Conservation (phyloP, 53 echinoderm and acorn worm species). For the Holothuria scabra region DNA sequence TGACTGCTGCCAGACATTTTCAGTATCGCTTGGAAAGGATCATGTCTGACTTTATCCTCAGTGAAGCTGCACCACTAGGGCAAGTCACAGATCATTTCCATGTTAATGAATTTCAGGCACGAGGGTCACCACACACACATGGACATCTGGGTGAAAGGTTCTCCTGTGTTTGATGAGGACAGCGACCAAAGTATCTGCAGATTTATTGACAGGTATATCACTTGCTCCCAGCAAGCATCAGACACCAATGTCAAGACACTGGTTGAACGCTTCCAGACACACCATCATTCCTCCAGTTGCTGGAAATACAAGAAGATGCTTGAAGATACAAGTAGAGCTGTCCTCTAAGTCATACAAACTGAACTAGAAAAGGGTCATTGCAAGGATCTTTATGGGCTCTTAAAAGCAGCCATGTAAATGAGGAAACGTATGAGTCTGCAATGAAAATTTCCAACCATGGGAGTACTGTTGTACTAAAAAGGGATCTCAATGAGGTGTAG, state of each 20-base stretch:
- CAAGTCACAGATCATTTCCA: slow-evolving; percentile 37
- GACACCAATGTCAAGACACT: slow-evolving; percentile 39
- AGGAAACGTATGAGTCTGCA: neutral
- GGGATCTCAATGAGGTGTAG: slow-evolving; percentile 16
- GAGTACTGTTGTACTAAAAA: slow-evolving; percentile 16
- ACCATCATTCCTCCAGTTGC: slow-evolving; percentile 54
- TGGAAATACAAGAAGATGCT: slow-evolving; percentile 33
- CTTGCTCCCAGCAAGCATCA: slow-evolving; percentile 40
- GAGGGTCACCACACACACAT: slow-evolving; percentile 65
- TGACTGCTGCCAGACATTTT: slow-evolving; percentile 61
- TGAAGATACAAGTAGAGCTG: neutral
- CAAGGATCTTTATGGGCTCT: neutral
- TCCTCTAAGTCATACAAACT: neutral
- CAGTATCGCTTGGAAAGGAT: slow-evolving; percentile 48
- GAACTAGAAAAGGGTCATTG: neutral
- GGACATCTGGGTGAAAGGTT: slow-evolving; percentile 54
- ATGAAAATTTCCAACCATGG: slow-evolving; percentile 12
- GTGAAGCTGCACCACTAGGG: slow-evolving; percentile 48
- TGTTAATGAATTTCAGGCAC: slow-evolving; percentile 51
- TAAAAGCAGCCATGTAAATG: neutral
- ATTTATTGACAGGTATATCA: slow-evolving; percentile 58
- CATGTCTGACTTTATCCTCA: slow-evolving; percentile 45
- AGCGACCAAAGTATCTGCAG: slow-evolving; percentile 21
- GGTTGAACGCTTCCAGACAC: slow-evolving; percentile 53
- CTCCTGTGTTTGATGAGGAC: slow-evolving; percentile 47